phyloP scores from a whole-genome alignment of 2,797 vertebrate genomes.

The Acanthurus leucopareius region DNA sequence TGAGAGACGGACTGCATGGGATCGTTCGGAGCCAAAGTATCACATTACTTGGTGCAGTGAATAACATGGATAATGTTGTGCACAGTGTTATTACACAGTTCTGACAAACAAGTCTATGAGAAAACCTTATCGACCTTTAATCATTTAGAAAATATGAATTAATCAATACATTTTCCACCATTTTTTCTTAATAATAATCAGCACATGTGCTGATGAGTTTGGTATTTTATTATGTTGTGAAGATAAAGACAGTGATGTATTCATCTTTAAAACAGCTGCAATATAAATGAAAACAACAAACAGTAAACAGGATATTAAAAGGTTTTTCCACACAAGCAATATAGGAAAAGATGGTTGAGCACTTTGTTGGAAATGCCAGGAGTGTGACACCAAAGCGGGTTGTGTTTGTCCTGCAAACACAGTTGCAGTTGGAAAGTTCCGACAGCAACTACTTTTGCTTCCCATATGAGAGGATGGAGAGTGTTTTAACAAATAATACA shows the following conservation, averaged over 20 bases:
- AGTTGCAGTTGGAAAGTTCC: not conserved
- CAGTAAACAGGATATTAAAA: not conserved
- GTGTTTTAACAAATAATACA: too few relatives aligned
- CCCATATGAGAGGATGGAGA: too few relatives aligned
- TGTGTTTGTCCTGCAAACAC: slow-evolving; percentile 39
- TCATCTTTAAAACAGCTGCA: not conserved
- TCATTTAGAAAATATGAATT: not conserved
- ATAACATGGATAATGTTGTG: not conserved
- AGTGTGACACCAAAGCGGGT: not conserved
- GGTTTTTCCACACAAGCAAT: not conserved
- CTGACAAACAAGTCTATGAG: not conserved
- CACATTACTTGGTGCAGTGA: not conserved
- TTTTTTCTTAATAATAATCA: not conserved
- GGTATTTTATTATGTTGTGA: not conserved
- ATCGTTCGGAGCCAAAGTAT: not conserved
- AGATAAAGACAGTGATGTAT: not conserved
- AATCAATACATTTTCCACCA: too few relatives aligned
- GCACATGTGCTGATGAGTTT: not conserved
- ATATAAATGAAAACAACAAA: slow-evolving; percentile 3
- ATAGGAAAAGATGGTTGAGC: not conserved
- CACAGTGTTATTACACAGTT: not conserved
- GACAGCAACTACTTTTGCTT: too few relatives aligned
- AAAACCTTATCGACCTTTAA: not conserved
- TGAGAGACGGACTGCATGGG: not conserved
- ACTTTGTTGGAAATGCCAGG: not conserved